Percentiles rank a stretch among this genome's conserved stretches.
These are phyloP conservation scores for Cossypha niveicapilla DNA, from an alignment of 2,797 vertebrate species.

Conservation along the genomic window DNA sequence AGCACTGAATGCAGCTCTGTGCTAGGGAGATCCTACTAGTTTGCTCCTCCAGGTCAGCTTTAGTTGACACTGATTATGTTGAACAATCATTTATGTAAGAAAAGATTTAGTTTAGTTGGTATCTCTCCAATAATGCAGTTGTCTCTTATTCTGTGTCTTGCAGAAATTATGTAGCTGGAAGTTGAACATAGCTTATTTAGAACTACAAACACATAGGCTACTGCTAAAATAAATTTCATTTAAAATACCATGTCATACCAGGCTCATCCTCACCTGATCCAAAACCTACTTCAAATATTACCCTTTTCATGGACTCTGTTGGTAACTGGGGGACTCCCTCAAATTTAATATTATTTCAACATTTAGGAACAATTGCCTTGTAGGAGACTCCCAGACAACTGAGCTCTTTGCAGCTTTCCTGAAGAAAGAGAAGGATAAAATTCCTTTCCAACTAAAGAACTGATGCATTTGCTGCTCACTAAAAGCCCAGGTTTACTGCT, in stretches of 20 bases:
- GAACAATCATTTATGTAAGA: neutral
- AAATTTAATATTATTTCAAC: neutral
- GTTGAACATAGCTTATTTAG: neutral
- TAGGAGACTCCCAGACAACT: neutral
- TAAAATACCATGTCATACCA: neutral
- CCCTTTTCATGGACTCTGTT: neutral
- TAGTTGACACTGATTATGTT: neutral
- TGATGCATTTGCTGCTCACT: neutral
- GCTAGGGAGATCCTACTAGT: neutral
- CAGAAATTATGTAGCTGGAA: neutral
- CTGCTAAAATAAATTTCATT: neutral
- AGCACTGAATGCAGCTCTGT: neutral
- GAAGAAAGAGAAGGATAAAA: neutral
- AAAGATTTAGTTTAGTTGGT: neutral
- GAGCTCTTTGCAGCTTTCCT: neutral
- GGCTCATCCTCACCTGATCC: neutral
- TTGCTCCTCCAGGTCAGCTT: neutral
- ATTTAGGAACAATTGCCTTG: neutral
- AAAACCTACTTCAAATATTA: neutral
- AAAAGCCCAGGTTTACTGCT: neutral
- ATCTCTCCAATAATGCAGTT: neutral
- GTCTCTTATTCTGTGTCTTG: neutral
- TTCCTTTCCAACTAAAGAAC: neutral
- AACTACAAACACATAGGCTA: neutral
- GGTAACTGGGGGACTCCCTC: neutral